phyloP scores from a whole-genome alignment of 2,888 invertebrate genomes.

The Apomyelois bistriatella region DNA sequence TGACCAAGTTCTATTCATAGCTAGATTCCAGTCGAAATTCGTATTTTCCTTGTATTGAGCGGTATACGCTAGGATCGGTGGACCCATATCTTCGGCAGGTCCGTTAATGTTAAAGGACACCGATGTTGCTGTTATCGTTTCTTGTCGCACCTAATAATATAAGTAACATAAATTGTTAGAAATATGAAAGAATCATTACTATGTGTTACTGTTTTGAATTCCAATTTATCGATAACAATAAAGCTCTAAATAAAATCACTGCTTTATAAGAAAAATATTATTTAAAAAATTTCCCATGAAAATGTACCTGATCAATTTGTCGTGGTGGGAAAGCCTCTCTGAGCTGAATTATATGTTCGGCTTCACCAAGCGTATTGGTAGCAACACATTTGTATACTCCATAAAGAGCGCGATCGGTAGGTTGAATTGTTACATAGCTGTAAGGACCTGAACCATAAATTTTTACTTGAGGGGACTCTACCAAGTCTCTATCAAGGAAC shows the following conservation, averaged over 20 bases:
- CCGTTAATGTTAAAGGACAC: conserved; percentile 89
- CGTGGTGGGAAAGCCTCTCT: conserved; percentile 87
- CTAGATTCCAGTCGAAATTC: conserved; percentile 84
- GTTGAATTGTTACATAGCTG: conserved; percentile 85
- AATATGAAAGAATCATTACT: not conserved
- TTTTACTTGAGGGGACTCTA: conserved; percentile 78
- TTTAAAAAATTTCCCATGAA: no score
- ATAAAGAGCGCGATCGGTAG: conserved; percentile 83
- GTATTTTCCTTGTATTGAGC: conserved; percentile 87
- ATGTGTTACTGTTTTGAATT: no score
- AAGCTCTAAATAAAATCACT: no score
- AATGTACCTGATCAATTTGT: conserved; percentile 74
- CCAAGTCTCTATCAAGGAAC: conserved; percentile 75
- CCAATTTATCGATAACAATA: no score
- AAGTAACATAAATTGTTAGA: not conserved
- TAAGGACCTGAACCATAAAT: conserved; percentile 85
- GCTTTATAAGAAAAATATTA: no score
- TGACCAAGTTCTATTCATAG: conserved; percentile 88
- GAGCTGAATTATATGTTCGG: conserved; percentile 84
- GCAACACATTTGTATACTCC: conserved; percentile 91
- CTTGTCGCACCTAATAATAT: conserved; percentile 80
- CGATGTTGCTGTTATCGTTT: conserved; percentile 89
- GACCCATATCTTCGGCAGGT: conserved; percentile 86
- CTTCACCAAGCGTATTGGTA: conserved; percentile 86
- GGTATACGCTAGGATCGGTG: conserved; percentile 86